These are phyloP conservation scores for Salvelinus sp. DNA, from an alignment of 2,113 vertebrate genomes.

Conservation along the genomic window DNA sequence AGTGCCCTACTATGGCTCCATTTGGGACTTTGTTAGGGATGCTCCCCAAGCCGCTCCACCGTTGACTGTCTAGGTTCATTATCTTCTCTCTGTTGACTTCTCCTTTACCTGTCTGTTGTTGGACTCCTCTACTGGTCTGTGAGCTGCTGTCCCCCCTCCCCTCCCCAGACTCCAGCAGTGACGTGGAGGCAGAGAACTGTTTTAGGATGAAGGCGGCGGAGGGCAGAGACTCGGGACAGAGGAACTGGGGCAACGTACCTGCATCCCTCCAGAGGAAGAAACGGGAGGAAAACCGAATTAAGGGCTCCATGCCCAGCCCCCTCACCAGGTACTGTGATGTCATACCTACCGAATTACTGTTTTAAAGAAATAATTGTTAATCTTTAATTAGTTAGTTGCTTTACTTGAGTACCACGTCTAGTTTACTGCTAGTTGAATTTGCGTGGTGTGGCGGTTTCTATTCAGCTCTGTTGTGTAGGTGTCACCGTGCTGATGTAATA, in stretches of 20 bases:
- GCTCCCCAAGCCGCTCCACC: neutral
- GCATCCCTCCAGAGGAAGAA: constrained; percentile 77
- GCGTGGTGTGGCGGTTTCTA: too few relatives aligned
- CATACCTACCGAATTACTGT: neutral
- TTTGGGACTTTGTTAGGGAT: neutral
- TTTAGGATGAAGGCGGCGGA: constrained; percentile 79
- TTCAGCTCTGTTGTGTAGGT: too few relatives aligned
- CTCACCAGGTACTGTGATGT: constrained; percentile 82
- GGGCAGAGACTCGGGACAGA: constrained; percentile 74
- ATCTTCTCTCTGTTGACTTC: neutral
- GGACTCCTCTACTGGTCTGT: neutral
- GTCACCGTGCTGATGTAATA: too few relatives aligned
- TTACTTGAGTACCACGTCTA: too few relatives aligned
- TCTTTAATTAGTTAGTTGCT: neutral
- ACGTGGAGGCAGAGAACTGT: constrained; percentile 85
- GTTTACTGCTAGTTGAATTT: too few relatives aligned
- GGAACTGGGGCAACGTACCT: constrained; percentile 66
- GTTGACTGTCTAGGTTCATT: constrained; percentile 12
- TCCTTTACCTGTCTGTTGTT: neutral
- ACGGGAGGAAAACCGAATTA: constrained; percentile 71
- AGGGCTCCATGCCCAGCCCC: constrained; percentile 72
- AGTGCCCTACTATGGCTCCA: too few relatives aligned
- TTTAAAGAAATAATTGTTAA: too few relatives aligned
- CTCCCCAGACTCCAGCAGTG: constrained; percentile 84
- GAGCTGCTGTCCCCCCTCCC: neutral